These are phyloP conservation scores for Myiothlypis coronata DNA, from an alignment of 2,797 vertebrate genomes.

Conservation along the genomic window DNA sequence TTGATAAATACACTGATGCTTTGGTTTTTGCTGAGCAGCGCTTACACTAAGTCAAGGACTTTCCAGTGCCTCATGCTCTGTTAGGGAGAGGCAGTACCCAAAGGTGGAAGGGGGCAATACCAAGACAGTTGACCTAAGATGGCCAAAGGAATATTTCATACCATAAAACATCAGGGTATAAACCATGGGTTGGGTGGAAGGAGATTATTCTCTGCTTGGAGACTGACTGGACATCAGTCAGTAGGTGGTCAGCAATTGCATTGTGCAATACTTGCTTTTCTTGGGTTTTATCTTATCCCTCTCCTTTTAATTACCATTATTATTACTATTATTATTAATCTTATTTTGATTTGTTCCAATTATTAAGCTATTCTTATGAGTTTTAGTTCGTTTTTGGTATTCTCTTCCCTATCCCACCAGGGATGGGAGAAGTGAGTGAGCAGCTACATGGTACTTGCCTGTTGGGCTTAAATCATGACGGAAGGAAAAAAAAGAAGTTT, in stretches of 20 bases:
- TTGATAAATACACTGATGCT: neutral
- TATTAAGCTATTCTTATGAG: neutral
- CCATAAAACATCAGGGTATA: neutral
- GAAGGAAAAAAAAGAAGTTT: neutral
- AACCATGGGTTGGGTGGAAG: neutral
- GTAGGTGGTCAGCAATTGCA: neutral
- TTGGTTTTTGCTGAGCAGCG: neutral
- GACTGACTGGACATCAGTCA: rapidly evolving
- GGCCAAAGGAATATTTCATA: neutral
- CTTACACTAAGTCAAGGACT: neutral
- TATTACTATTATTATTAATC: too few relatives aligned
- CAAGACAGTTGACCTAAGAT: neutral
- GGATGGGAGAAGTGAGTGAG: neutral
- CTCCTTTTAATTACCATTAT: neutral
- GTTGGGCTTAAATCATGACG: neutral
- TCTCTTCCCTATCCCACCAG: neutral
- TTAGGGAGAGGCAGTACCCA: neutral
- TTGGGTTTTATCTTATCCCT: neutral
- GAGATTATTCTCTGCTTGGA: neutral
- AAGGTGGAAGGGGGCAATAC: neutral
- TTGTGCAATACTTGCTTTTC: neutral
- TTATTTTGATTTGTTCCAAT: neutral
- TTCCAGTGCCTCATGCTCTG: neutral
- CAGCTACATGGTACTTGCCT: neutral
- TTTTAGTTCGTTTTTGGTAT: neutral